Conservation (phyloP, 2,113 vertebrate genomes). For the Lonchura striata region DNA sequence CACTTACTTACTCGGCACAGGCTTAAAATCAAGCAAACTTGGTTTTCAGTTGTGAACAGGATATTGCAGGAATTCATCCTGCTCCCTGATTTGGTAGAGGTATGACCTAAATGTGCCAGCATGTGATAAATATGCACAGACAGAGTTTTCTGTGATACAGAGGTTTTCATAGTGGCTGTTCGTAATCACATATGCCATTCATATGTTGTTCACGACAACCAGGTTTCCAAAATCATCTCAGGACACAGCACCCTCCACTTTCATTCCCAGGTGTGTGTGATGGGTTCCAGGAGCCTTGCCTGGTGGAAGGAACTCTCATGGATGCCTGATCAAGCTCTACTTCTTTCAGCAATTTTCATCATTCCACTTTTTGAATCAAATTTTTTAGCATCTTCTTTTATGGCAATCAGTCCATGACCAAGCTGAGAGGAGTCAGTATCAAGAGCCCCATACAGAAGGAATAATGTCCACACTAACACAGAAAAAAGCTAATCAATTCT, state of each 20-base stretch:
- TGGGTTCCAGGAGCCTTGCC: neutral
- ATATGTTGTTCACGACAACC: neutral
- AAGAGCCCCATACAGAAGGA: neutral
- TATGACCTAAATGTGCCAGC: neutral
- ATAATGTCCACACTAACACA: neutral
- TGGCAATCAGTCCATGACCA: neutral
- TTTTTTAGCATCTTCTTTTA: neutral
- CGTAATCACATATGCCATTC: neutral
- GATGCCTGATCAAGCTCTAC: neutral
- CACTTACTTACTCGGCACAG: neutral
- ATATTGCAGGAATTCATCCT: neutral
- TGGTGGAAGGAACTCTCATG: neutral
- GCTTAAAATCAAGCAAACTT: neutral
- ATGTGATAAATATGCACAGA: neutral
- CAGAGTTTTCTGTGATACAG: neutral
- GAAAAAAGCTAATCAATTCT: neutral
- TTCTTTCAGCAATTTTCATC: neutral
- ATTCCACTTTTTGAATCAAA: neutral
- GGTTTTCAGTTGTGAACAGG: neutral
- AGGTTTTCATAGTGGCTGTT: neutral
- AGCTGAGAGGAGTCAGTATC: neutral
- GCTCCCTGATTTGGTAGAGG: neutral
- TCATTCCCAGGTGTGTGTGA: neutral
- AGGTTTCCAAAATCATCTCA: neutral
- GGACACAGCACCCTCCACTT: neutral